Conservation (phyloP, 1,140 invertebrate genomes). For the Ericerus pela region DNA sequence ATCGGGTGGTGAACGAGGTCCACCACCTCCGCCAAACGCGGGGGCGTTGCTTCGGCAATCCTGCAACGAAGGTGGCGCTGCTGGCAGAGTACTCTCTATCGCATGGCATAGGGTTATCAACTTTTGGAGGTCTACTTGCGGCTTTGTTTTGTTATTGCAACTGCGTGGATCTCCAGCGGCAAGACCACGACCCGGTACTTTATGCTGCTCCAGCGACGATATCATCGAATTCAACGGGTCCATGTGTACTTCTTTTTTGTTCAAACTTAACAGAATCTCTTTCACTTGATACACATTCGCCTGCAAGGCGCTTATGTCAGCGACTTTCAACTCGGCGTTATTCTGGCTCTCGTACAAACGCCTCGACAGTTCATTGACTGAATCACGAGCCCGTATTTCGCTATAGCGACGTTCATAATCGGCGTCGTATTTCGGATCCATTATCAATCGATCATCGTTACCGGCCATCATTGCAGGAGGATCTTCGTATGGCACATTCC, state of each 20-base stretch:
- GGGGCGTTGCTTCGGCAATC: background rate
- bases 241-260: background rate
- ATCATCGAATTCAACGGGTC: background rate
- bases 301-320: background rate
- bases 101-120: background rate
- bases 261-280: background rate
- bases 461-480: background rate
- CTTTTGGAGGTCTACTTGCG: no score
- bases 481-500: background rate
- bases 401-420: background rate
- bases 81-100: background rate
- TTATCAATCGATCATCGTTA: background rate
- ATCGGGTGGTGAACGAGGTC: background rate
- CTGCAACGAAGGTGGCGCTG: background rate
- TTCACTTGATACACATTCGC: background rate
- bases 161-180: no score
- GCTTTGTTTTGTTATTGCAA: no score
- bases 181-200: no score
- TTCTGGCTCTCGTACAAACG: background rate
- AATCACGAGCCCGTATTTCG: background rate
- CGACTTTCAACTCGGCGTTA: no score
- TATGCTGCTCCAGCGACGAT: no score
- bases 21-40: background rate
- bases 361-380: background rate
- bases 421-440: background rate